phyloP scores from a whole-genome alignment of 2,888 invertebrate species.

The Timandra comae region DNA sequence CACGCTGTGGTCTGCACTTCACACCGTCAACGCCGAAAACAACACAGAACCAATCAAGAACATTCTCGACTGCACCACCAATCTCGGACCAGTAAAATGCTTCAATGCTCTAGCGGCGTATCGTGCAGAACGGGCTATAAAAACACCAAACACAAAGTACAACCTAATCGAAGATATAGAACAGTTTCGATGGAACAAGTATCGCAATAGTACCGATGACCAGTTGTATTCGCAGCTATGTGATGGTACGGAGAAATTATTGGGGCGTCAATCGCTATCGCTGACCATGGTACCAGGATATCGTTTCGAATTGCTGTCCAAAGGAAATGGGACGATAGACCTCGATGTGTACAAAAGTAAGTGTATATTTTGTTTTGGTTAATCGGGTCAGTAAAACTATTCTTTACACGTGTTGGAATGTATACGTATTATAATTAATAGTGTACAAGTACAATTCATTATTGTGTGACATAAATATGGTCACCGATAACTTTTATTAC shows the following conservation, averaged over 20 bases:
- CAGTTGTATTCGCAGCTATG: conserved; percentile 69
- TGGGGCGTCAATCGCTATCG: conserved; percentile 65
- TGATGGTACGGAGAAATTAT: conserved; percentile 64
- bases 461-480: no score
- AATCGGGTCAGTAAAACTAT: neutral
- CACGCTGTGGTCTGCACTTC: conserved; percentile 37
- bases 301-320: conserved; percentile 67
- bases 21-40: conserved; percentile 34
- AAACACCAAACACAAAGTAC: conserved; percentile 20
- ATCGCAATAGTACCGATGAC: conserved; percentile 57
- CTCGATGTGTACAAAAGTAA: conserved; percentile 70
- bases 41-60: conserved; percentile 29
- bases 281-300: conserved; percentile 71
- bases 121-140: conserved; percentile 59
- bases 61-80: conserved; percentile 39
- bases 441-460: no score
- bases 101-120: conserved; percentile 73
- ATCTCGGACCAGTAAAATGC: conserved; percentile 70
- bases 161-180: conserved; percentile 43
- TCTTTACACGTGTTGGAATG: neutral
- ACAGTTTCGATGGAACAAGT: conserved; percentile 61
- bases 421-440: no score
- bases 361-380: conserved; percentile 12
- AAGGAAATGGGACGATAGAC: conserved; percentile 62
- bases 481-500: no score